Conservation (phyloP, 2,113 vertebrate species). For the Aegithalos caudatus region DNA sequence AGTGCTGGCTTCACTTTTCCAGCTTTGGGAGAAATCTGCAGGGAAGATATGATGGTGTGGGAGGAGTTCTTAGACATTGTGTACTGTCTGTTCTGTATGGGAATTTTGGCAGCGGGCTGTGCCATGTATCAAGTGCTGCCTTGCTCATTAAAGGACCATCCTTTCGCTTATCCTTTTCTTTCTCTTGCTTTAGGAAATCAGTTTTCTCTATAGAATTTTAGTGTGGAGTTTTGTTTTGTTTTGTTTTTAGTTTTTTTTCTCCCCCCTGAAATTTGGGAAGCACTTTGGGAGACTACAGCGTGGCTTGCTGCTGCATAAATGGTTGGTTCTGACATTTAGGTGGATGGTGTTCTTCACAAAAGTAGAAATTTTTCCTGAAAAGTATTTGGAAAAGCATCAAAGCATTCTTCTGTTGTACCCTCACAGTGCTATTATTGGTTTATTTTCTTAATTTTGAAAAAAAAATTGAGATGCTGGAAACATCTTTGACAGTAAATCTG, state of each 20-base stretch:
- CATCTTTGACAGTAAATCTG: neutral
- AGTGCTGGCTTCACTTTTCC: neutral
- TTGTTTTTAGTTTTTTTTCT: no score
- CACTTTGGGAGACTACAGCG: neutral
- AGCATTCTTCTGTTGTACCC: neutral
- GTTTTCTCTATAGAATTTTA: neutral
- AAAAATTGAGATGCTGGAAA: neutral
- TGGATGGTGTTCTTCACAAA: neutral
- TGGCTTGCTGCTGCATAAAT: neutral
- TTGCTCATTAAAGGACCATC: neutral
- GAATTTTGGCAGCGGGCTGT: constrained; percentile 32
- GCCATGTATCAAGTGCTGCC: constrained; percentile 1
- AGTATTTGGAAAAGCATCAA: neutral
- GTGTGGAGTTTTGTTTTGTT: no score
- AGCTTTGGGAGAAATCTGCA: neutral
- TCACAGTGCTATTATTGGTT: neutral
- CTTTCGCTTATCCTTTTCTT: neutral
- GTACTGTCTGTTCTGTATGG: constrained; percentile 43
- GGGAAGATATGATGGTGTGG: constrained; percentile 6
- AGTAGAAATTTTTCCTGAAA: neutral
- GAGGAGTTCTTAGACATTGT: constrained; percentile 38
- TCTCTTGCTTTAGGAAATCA: neutral
- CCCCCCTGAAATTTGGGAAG: neutral
- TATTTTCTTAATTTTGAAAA: neutral
- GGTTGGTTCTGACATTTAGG: neutral